Evolutionary conservation across 1,140 invertebrate species (phyloP).

Genomic region (Bombus superbus): DNA sequence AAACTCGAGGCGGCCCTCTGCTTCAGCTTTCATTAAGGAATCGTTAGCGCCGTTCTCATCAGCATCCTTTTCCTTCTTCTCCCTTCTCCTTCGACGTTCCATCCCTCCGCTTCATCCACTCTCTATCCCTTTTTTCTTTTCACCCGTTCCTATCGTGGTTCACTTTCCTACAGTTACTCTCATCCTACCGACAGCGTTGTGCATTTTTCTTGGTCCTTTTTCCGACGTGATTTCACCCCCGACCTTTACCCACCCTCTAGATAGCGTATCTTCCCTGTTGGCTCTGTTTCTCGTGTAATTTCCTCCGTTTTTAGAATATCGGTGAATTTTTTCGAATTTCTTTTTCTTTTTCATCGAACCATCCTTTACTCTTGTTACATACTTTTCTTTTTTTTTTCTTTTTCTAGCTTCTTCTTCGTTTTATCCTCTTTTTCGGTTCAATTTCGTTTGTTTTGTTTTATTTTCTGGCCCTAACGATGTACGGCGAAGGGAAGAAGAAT

Average conservation of each 20-base stretch:
- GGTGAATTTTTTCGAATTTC: neutral
- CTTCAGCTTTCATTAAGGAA: conserved; percentile 76
- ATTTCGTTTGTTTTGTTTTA: too few species aligned
- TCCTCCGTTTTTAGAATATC: conserved; percentile 12
- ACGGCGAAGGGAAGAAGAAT: neutral
- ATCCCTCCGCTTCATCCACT: conserved; percentile 1
- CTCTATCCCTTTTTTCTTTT: neutral
- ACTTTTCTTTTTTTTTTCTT: neutral
- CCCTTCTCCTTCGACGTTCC: conserved; percentile 18
- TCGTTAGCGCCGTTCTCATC: conserved; percentile 76
- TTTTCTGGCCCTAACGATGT: neutral
- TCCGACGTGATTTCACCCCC: conserved; percentile 26
- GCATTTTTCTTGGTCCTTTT: conserved; percentile 45
- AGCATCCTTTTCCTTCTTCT: conserved; percentile 54
- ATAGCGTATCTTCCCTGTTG: neutral
- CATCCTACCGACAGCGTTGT: conserved; percentile 45
- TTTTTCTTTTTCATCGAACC: neutral
- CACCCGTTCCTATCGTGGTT: conserved; percentile 18
- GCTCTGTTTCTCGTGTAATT: conserved; percentile 41
- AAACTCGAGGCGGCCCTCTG: conserved; percentile 66
- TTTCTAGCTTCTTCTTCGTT: neutral
- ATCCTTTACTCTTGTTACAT: neutral
- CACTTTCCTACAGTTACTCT: conserved; percentile 25
- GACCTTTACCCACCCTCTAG: neutral
- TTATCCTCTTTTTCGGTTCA: neutral